Evolutionary conservation across 2,888 invertebrate genomes (phyloP).

Genomic region (Luperina nickerlii): DNA sequence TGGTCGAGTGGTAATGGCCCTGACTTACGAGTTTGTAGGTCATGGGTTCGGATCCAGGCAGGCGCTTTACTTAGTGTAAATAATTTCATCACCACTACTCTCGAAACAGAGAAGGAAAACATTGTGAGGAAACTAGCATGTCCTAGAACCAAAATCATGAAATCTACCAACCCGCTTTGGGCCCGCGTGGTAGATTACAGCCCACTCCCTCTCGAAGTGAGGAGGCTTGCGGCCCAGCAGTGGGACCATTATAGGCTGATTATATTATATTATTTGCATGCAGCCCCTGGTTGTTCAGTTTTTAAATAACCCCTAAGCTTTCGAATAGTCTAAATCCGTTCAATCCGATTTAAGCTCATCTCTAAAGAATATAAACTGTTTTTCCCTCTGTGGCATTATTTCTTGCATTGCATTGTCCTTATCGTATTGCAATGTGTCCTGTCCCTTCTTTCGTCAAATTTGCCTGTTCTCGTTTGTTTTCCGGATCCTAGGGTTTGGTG

Average conservation of each 20-base stretch:
- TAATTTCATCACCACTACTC: no score
- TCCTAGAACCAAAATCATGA: no score
- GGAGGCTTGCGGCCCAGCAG: neutral
- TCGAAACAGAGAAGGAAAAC: no score
- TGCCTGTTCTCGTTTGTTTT: neutral
- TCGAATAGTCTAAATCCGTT: constrained; percentile 24
- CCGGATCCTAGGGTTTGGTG: no score
- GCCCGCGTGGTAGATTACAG: no score
- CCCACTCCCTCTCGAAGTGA: neutral
- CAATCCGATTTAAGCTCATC: constrained; percentile 47
- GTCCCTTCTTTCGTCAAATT: neutral
- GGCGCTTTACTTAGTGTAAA: no score
- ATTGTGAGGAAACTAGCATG: no score
- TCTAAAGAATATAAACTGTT: constrained; percentile 12
- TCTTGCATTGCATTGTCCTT: neutral
- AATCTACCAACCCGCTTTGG: no score
- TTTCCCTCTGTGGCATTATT: neutral
- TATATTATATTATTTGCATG: neutral
- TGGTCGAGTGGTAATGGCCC: no score
- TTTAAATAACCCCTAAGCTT: constrained; percentile 20
- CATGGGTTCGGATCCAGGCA: no score
- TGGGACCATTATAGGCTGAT: neutral
- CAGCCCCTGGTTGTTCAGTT: neutral
- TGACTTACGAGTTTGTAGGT: no score
- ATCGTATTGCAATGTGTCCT: neutral